phyloP scores from a whole-genome alignment of 2,797 vertebrate genomes.

The Neosilurus hyrtlii region DNA sequence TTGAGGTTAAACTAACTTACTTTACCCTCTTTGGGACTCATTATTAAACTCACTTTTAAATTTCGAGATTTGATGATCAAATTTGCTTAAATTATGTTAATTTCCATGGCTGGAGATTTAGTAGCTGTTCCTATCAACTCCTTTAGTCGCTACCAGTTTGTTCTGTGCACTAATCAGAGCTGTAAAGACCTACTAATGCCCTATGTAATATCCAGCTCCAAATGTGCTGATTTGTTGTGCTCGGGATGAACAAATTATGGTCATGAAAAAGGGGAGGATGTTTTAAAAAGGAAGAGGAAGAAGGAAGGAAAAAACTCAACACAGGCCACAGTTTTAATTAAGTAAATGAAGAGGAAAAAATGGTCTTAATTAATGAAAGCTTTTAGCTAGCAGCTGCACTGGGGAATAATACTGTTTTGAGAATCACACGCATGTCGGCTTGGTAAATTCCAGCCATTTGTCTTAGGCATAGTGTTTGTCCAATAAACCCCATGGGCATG shows the following conservation, averaged over 20 bases:
- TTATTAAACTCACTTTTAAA: conserved; percentile 59
- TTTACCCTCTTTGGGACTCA: conserved; percentile 58
- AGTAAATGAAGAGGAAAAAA: conserved; percentile 67
- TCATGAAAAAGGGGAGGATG: conserved; percentile 54
- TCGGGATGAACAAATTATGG: conserved; percentile 50
- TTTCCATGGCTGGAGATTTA: conserved; percentile 38
- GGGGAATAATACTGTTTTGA: conserved; percentile 59
- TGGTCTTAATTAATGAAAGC: conserved; percentile 62
- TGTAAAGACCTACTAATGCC: conserved; percentile 36
- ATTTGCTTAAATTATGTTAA: conserved; percentile 49
- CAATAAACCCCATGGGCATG: conserved; percentile 60
- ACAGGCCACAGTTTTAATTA: conserved; percentile 68
- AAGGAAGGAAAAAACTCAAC: conserved; percentile 61
- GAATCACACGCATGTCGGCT: conserved; percentile 66
- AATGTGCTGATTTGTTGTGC: conserved; percentile 26
- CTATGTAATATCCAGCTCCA: background rate
- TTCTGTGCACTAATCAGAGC: conserved; percentile 32
- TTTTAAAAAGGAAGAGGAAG: conserved; percentile 58
- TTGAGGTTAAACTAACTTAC: conserved; percentile 51
- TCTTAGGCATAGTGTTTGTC: conserved; percentile 64
- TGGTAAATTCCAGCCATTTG: conserved; percentile 66
- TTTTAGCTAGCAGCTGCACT: conserved; percentile 57
- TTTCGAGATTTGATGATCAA: conserved; percentile 57
- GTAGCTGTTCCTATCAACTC: conserved; percentile 15
- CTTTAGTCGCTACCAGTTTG: conserved; percentile 45